Conservation (phyloP, 2,113 vertebrate species). For the Heterochromis multidens region DNA sequence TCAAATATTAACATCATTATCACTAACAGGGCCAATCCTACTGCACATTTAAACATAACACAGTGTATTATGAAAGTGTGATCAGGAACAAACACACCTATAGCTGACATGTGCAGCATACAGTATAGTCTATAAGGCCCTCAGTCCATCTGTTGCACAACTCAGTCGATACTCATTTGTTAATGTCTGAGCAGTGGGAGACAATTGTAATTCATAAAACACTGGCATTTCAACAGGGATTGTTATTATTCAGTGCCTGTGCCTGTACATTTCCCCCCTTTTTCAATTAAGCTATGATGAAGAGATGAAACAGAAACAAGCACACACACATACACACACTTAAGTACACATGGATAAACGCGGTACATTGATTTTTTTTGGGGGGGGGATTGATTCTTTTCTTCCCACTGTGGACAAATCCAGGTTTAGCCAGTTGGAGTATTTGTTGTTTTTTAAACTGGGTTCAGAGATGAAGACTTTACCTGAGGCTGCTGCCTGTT, state of each 20-base stretch:
- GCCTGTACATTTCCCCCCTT: not conserved
- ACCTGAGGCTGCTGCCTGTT: not conserved
- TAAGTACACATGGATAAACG: conserved; percentile 8
- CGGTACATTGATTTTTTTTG: conserved; percentile 12
- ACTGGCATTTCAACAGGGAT: not conserved
- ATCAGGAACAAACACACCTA: not conserved
- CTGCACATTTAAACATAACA: not conserved
- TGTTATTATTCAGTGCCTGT: not conserved
- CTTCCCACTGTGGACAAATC: conserved; percentile 1
- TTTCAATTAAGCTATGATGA: not conserved
- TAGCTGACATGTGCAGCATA: not conserved
- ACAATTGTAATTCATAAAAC: not conserved
- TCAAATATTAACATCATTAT: not conserved
- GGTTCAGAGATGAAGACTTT: not conserved
- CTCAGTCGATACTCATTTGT: conserved; percentile 5
- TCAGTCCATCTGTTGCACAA: not conserved
- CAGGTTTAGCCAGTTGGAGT: not conserved
- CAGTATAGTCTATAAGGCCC: not conserved
- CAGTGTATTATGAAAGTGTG: not conserved
- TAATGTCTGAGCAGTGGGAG: not conserved
- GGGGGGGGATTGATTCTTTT: not conserved
- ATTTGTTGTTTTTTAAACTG: not conserved
- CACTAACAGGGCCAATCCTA: not conserved
- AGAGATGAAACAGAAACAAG: not conserved
- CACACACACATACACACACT: not conserved